Percentiles rank a stretch among this genome's conserved stretches.
phyloP scores from a whole-genome alignment of 2,113 vertebrate species.

The Corydoras sp. region DNA sequence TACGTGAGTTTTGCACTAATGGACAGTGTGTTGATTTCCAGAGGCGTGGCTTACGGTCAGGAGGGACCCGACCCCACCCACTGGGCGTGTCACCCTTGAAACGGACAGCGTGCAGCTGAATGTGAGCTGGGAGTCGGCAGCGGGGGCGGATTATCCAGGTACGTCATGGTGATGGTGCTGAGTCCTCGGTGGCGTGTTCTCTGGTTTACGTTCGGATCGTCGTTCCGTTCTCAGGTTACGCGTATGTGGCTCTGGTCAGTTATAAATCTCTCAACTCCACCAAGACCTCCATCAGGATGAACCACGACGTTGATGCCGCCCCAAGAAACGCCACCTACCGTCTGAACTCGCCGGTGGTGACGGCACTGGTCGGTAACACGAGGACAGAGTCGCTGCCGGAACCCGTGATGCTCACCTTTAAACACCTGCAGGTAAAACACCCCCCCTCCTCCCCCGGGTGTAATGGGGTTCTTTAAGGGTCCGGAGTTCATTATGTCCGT shows the following conservation, averaged over 20 bases:
- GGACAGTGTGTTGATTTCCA: too few relatives aligned
- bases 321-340: slow-evolving; percentile 29
- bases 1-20: too few relatives aligned
- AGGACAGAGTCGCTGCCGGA: slow-evolving; percentile 50
- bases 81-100: slow-evolving; percentile 46
- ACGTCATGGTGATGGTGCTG: too few relatives aligned
- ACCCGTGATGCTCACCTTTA: slow-evolving; percentile 62
- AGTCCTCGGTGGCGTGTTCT: too few relatives aligned
- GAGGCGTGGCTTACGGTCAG: slow-evolving; percentile 59
- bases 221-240: too few relatives aligned
- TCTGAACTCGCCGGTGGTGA: slow-evolving; percentile 57
- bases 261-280: slow-evolving; percentile 57
- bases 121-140: slow-evolving; percentile 64
- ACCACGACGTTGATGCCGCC: neutral
- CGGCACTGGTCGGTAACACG: slow-evolving; percentile 65
- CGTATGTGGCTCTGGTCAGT: slow-evolving; percentile 63
- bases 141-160: slow-evolving; percentile 51
- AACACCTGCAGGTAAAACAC: slow-evolving; percentile 50
- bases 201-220: too few relatives aligned
- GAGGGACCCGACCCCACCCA: slow-evolving; percentile 39
- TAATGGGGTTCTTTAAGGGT: too few relatives aligned
- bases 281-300: slow-evolving; percentile 48
- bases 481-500: too few relatives aligned
- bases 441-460: too few relatives aligned
- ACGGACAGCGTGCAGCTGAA: slow-evolving; percentile 50